Conservation (phyloP, 2,113 vertebrate genomes). For the Bubo scandiacus region DNA sequence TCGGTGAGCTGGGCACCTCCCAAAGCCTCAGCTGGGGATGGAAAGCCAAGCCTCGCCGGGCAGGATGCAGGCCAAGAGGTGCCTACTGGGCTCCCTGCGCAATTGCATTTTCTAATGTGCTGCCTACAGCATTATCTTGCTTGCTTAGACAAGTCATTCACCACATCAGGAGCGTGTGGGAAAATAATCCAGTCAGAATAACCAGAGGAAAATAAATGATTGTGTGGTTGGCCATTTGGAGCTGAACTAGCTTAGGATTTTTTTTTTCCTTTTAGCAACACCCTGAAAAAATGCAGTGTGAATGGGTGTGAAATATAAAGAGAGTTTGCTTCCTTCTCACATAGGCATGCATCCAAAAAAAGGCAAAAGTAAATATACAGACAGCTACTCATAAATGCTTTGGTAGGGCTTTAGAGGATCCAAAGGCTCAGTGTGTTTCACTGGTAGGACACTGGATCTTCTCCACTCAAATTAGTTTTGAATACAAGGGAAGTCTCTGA, state of each 20-base stretch:
- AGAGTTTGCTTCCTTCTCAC: conserved; percentile 13
- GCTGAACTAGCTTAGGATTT: conserved; percentile 29
- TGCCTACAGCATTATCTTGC: conserved; percentile 62
- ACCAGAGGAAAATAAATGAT: not conserved
- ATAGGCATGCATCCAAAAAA: not conserved
- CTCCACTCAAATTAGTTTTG: not conserved
- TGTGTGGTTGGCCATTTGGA: conserved; percentile 40
- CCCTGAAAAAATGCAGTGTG: conserved; percentile 9
- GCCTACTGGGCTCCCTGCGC: conserved; percentile 30
- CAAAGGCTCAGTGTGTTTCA: not conserved
- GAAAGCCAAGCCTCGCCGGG: not conserved
- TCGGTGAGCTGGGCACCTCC: not conserved
- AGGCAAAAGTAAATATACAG: conserved; percentile 19
- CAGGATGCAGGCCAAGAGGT: not conserved
- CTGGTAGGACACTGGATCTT: conserved; percentile 8
- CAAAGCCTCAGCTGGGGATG: not conserved
- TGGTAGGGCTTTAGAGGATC: conserved; percentile 11
- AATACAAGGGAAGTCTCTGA: not conserved
- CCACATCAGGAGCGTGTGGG: conserved; percentile 62
- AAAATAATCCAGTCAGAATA: conserved; percentile 48
- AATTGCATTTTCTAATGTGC: conserved; percentile 68
- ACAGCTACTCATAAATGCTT: conserved; percentile 4
- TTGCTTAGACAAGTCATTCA: conserved; percentile 69
- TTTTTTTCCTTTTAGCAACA: conserved; percentile 3
- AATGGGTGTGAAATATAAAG: conserved; percentile 12